Conservation (phyloP, 2,888 invertebrate genomes). For the Hypolimnas misippus region DNA sequence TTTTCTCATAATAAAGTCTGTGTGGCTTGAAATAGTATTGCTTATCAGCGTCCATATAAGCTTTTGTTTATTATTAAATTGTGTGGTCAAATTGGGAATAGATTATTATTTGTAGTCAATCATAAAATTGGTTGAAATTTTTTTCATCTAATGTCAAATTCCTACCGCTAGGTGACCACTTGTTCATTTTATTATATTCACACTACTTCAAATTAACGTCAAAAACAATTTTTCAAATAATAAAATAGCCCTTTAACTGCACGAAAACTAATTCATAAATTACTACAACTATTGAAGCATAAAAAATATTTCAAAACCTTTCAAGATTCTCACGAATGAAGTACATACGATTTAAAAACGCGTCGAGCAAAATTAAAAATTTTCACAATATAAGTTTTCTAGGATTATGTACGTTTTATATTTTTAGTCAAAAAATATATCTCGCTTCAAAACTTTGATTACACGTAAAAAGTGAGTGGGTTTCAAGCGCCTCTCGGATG, state of each 20-base stretch:
- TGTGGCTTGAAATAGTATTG: no score
- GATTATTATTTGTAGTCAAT: no score
- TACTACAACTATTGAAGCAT: slow-evolving; percentile 45
- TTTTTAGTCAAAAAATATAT: no score
- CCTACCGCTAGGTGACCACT: not conserved
- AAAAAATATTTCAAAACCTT: slow-evolving; percentile 55
- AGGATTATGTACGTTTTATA: not conserved
- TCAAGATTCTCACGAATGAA: slow-evolving; percentile 50
- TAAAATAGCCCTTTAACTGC: not conserved
- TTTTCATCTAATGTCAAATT: no score
- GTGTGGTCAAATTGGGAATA: no score
- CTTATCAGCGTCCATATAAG: no score
- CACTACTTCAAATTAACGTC: not conserved
- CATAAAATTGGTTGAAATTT: no score
- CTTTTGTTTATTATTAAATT: no score
- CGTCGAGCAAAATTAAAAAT: slow-evolving; percentile 24
- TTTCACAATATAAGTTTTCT: not conserved
- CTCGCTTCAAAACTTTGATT: no score
- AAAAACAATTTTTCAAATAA: slow-evolving; percentile 9
- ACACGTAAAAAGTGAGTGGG: no score
- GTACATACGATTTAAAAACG: slow-evolving; percentile 32
- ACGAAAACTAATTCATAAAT: slow-evolving; percentile 32
- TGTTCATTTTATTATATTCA: not conserved
- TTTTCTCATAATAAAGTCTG: no score
- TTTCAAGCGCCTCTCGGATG: no score